A percentile compares a stretch with the other conserved stretches of the same genome.
phyloP scores from a whole-genome alignment of 2,888 invertebrate genomes.

The Yponomeuta evonymella region DNA sequence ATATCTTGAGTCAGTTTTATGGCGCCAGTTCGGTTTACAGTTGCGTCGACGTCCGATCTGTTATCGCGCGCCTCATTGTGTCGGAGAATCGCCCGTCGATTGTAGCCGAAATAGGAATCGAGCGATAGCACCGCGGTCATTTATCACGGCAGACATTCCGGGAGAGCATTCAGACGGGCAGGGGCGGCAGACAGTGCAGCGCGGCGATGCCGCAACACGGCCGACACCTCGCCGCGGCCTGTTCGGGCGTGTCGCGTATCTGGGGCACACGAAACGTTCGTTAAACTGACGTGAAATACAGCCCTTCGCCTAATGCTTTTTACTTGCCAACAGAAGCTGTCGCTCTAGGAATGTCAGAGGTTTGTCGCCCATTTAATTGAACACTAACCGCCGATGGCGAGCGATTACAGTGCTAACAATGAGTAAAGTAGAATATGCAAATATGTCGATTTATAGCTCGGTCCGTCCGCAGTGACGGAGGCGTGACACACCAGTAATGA shows the following conservation, averaged over 20 bases:
- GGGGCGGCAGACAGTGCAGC: not conserved
- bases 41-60: slow-evolving; percentile 5
- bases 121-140: not conserved
- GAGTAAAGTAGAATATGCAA: slow-evolving; percentile 1
- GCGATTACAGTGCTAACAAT: not conserved
- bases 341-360: not conserved
- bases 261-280: not conserved
- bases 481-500: not conserved
- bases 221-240: not conserved
- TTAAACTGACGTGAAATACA: not conserved
- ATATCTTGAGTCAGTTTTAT: slow-evolving; percentile 10
- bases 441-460: not conserved
- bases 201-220: not conserved
- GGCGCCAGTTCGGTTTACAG: slow-evolving; percentile 3
- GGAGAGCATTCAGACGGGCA: not conserved
- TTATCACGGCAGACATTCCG: not conserved
- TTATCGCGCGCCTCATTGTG: slow-evolving; percentile 2
- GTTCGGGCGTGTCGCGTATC: not conserved
- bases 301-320: not conserved
- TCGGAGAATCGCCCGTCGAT: slow-evolving; percentile 4
- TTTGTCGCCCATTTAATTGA: not conserved
- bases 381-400: not conserved
- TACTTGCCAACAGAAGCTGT: slow-evolving; percentile 1
- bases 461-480: not conserved
- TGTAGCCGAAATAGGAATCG: slow-evolving; percentile 6